phyloP scores from a whole-genome alignment of 2,797 vertebrate species.

The Rhabdophis nuchalis region DNA sequence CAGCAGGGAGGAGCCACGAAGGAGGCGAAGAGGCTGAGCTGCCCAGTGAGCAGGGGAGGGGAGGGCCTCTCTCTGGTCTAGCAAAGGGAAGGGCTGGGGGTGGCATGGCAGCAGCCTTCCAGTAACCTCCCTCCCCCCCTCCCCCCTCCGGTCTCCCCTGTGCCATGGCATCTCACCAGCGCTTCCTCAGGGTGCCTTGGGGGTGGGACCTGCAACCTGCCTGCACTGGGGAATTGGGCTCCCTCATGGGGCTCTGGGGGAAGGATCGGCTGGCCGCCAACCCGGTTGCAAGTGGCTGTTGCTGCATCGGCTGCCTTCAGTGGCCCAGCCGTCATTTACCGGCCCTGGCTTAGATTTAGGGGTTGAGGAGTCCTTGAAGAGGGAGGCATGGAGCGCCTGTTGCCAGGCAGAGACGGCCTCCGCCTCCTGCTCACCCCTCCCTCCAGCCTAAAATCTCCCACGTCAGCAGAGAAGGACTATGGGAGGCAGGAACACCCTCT shows the following conservation, averaged over 20 bases:
- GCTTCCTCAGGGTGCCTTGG: too few species aligned
- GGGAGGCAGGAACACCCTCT: too few species aligned
- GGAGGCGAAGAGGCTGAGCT: too few species aligned
- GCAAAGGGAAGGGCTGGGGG: too few species aligned
- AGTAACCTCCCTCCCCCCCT: too few species aligned
- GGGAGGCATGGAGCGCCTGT: constrained; percentile 27
- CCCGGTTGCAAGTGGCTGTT: constrained; percentile 13
- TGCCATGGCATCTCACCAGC: not conserved
- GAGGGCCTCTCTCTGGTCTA: too few species aligned
- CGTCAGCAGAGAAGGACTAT: too few species aligned
- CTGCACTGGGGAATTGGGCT: not conserved
- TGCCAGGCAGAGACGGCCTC: constrained; percentile 7
- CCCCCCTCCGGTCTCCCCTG: too few species aligned
- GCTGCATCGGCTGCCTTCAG: not conserved
- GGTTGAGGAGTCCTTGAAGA: constrained; percentile 24
- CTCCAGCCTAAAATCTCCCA: not conserved
- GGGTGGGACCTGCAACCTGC: too few species aligned
- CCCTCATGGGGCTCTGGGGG: constrained; percentile 7
- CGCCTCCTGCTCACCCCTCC: not conserved
- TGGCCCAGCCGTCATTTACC: not conserved
- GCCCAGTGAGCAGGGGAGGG: too few species aligned
- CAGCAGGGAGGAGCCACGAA: too few species aligned
- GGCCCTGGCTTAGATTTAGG: not conserved
- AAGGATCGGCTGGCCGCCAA: not conserved
- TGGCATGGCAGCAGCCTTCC: too few species aligned